Evolutionary conservation across 1,140 invertebrate species (phyloP), one percentile per base, ranked within the genome.

Genomic region (Aricia agestis): DNA sequence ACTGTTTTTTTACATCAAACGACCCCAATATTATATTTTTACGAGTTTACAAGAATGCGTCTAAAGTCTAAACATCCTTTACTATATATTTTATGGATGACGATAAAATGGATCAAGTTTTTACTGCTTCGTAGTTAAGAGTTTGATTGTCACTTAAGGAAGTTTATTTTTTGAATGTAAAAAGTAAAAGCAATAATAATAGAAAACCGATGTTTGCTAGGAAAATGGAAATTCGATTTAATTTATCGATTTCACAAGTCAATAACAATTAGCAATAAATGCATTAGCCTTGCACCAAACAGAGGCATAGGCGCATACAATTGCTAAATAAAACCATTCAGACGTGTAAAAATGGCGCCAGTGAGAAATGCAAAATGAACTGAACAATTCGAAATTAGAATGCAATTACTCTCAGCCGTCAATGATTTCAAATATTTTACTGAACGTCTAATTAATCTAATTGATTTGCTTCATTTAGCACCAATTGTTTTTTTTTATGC

Each of bases 311-410:
- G 42, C 45, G 41, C 41, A 9, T 52, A 52, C 45, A 42, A 7
- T 42, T 42, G 41, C 45, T 13, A 52, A 52, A 52, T 52, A 52
- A 52, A 52, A 52, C 45, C 1, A 15, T 52, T 52, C 45, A 15
- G 45, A 52, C 45, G 45, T 11, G 19, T 63, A 63, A 63, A 63
- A 63, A 63, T 25, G 59, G 59, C 59, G 59, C 59, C 59, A 18
- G 18, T 7, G 19, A 19, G 18, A 63, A 63, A 63, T 63, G 59
- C 59, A 63, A 63, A 31, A 19, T 11, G 59, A 63, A 18, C 9
- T 25, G 5, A 63, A 63, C 59, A 25, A 63, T 25, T 63, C 18
- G 9, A 63, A 63, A 63, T 63, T 63, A 63, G 59, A 63, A 63
- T 25, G 18, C 59, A 63, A 63, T 19, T 59, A 52, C 45, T 52